A percentile compares a stretch with the other conserved stretches of the same genome.
Evolutionary conservation across 1,140 invertebrate genomes (phyloP).

Genomic region (Brevipalpus yothersi): DNA sequence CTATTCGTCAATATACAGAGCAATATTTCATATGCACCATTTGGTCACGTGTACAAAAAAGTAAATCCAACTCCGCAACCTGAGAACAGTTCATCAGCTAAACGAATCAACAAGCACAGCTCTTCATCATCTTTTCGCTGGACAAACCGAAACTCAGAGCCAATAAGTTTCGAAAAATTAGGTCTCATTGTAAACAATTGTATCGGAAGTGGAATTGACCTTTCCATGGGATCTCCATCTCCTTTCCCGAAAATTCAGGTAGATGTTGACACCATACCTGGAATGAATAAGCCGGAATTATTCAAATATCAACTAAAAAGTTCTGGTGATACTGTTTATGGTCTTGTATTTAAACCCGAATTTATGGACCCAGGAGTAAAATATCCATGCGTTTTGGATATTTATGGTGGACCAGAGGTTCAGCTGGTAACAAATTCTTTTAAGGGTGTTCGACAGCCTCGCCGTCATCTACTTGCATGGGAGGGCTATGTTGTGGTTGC

Average conservation of each 20-base stretch:
- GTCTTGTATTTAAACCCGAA: slow-evolving; percentile 73
- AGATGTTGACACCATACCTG: slow-evolving; percentile 1
- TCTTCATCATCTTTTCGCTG: too few species aligned
- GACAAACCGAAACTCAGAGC: not conserved
- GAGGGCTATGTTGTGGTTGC: slow-evolving; percentile 86
- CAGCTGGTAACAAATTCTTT: slow-evolving; percentile 89
- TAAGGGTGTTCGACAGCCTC: slow-evolving; percentile 66
- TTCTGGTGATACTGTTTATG: slow-evolving; percentile 49
- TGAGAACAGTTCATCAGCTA: not conserved
- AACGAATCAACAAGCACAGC: not conserved
- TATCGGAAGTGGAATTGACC: not conserved
- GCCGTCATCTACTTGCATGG: slow-evolving; percentile 83
- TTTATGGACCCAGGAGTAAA: slow-evolving; percentile 43
- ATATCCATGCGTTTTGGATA: slow-evolving; percentile 81
- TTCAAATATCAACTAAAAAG: slow-evolving; percentile 37
- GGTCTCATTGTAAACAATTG: not conserved
- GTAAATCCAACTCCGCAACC: not conserved
- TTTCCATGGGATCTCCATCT: not conserved
- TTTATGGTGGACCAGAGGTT: slow-evolving; percentile 93
- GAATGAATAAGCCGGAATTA: slow-evolving; percentile 31
- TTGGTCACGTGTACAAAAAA: not conserved
- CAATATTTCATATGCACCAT: not conserved
- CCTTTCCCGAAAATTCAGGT: not conserved
- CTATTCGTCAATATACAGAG: too few species aligned
- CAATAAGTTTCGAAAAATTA: not conserved